A percentile compares a stretch with the other conserved stretches of the same genome.
Evolutionary conservation across 1,140 invertebrate genomes (phyloP).

Genomic region (Lepeophtheirus salmonis): DNA sequence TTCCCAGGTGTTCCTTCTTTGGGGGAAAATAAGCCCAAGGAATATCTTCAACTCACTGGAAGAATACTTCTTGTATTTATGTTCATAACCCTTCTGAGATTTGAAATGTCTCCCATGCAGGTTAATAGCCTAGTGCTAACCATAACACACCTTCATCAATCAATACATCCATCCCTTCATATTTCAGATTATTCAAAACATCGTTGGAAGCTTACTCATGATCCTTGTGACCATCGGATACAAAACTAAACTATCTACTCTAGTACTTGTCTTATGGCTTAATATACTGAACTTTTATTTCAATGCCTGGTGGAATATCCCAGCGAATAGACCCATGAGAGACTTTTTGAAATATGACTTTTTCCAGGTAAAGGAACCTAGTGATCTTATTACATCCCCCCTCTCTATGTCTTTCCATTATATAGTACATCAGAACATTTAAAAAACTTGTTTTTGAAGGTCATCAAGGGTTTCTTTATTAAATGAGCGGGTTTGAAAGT

Average conservation of each 20-base stretch:
- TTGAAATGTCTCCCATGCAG: slow-evolving; percentile 75
- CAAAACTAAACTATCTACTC: slow-evolving; percentile 92
- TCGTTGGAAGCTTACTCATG: slow-evolving; percentile 85
- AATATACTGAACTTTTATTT: slow-evolving; percentile 83
- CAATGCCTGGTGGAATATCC: slow-evolving; percentile 94
- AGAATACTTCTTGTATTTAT: slow-evolving; percentile 91
- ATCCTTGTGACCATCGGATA: slow-evolving; percentile 88
- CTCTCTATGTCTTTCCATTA: no score
- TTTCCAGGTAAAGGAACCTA: slow-evolving; percentile 61
- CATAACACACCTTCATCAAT: neutral
- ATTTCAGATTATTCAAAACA: slow-evolving; percentile 59
- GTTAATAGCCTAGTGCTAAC: slow-evolving; percentile 28
- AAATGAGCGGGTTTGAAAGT: neutral
- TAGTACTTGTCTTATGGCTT: slow-evolving; percentile 77
- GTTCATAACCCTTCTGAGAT: slow-evolving; percentile 88
- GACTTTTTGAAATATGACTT: slow-evolving; percentile 99
- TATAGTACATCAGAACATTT: neutral
- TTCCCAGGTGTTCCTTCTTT: slow-evolving; percentile 95
- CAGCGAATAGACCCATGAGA: slow-evolving; percentile 75
- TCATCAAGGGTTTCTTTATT: neutral
- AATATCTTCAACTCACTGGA: slow-evolving; percentile 85
- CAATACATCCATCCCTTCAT: slow-evolving; percentile 16
- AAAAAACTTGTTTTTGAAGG: neutral
- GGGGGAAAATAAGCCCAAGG: slow-evolving; percentile 93
- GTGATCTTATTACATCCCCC: no score